Conservation (phyloP, 2,797 vertebrate species). For the Coregonus sp. region DNA sequence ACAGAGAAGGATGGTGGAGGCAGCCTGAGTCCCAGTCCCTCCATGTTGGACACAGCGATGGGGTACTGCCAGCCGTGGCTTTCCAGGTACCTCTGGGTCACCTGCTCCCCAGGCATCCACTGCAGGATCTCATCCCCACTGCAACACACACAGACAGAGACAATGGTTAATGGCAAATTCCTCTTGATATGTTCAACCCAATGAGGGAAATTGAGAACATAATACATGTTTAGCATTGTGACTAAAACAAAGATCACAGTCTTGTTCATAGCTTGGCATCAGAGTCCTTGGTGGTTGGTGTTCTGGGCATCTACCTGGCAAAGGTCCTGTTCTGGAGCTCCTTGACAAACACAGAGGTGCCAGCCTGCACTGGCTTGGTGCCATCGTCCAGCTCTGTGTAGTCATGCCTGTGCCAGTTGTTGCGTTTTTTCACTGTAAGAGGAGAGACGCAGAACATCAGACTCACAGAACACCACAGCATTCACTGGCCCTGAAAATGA, state of each 20-base stretch:
- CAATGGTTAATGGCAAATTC: neutral
- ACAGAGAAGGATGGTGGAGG: constrained; percentile 88
- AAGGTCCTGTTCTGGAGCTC: constrained; percentile 87
- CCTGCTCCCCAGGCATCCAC: constrained; percentile 89
- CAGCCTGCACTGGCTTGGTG: constrained; percentile 91
- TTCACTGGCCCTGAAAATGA: neutral
- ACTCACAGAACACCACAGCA: neutral
- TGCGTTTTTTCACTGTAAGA: constrained; percentile 90
- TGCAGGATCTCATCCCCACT: constrained; percentile 92
- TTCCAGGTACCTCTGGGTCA: constrained; percentile 93
- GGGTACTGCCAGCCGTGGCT: constrained; percentile 92
- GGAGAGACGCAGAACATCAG: neutral
- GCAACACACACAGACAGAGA: constrained; percentile 23
- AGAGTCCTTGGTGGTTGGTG: too few species aligned
- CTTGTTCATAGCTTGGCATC: neutral
- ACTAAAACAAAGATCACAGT: neutral
- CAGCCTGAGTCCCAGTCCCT: constrained; percentile 91
- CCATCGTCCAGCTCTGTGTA: constrained; percentile 92
- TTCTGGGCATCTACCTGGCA: constrained; percentile 78
- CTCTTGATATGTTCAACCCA: neutral
- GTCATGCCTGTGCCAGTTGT: constrained; percentile 97
- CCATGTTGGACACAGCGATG: constrained; percentile 87
- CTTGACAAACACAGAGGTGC: constrained; percentile 89
- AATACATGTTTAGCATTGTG: neutral
- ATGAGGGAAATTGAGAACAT: neutral